phyloP scores from a whole-genome alignment of 64 coral and sea anemone species.

The Stichodactyla helianthus region DNA sequence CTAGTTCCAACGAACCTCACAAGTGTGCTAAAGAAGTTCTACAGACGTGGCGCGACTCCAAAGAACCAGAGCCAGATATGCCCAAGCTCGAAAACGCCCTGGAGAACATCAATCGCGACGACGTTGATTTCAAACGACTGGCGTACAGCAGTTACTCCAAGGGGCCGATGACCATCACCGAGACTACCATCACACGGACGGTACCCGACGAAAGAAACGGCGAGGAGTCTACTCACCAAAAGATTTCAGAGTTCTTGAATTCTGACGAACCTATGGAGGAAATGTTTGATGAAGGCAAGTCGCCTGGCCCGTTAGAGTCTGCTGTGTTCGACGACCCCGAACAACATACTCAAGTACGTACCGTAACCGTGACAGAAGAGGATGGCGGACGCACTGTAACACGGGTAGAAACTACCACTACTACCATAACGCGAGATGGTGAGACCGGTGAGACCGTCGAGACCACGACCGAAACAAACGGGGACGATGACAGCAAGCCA shows the following conservation, averaged over 20 bases:
- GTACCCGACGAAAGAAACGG: background rate
- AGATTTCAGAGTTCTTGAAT: slow-evolving; percentile 44
- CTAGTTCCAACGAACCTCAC: slow-evolving; percentile 36
- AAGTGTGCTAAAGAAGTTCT: slow-evolving; percentile 75
- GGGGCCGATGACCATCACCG: slow-evolving; percentile 50
- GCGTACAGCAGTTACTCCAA: slow-evolving; percentile 91
- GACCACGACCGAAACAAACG: slow-evolving; percentile 37
- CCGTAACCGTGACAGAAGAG: background rate
- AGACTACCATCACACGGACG: slow-evolving; percentile 30
- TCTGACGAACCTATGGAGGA: background rate
- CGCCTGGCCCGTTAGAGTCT: background rate
- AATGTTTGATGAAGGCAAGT: slow-evolving; percentile 29
- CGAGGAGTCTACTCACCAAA: background rate
- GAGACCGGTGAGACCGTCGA: slow-evolving; percentile 34
- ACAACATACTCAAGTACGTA: slow-evolving; percentile 7
- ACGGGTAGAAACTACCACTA: background rate
- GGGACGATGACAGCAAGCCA: slow-evolving; percentile 32
- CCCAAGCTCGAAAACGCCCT: slow-evolving; percentile 73
- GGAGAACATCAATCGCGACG: slow-evolving; percentile 63
- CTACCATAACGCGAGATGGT: slow-evolving; percentile 10
- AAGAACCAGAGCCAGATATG: slow-evolving; percentile 79
- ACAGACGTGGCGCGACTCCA: slow-evolving; percentile 74
- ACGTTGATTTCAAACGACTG: slow-evolving; percentile 85
- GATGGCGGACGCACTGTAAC: slow-evolving; percentile 2
- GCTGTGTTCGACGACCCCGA: background rate